Evolutionary conservation across 2,113 vertebrate species (phyloP).

Genomic region (Gobius niger): DNA sequence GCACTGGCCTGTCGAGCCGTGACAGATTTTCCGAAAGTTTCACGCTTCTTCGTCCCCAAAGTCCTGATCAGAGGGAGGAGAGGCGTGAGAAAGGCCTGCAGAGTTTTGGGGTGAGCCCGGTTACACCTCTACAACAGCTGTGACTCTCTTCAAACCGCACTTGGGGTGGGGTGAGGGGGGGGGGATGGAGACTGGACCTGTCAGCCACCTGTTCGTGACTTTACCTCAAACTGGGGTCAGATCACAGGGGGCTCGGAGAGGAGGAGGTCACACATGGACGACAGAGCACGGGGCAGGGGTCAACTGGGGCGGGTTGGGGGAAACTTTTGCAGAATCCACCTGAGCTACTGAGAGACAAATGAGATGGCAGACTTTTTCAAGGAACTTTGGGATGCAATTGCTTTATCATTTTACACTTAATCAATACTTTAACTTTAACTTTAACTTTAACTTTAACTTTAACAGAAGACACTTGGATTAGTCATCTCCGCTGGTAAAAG

Average conservation of each 20-base stretch:
- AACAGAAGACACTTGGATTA: too few relatives aligned
- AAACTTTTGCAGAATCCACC: slow-evolving; percentile 16
- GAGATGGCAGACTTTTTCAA: not conserved
- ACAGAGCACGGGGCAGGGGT: not conserved
- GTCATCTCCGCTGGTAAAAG: too few relatives aligned
- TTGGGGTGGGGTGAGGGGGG: not conserved
- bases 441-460: too few relatives aligned
- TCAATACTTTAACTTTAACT: too few relatives aligned
- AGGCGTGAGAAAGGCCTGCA: slow-evolving; percentile 31
- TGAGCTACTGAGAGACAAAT: not conserved
- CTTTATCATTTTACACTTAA: too few relatives aligned
- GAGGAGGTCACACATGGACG: not conserved
- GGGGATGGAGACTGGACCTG: slow-evolving; percentile 25
- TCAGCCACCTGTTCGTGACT: slow-evolving; percentile 44
- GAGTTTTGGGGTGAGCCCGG: not conserved
- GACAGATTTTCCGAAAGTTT: too few relatives aligned
- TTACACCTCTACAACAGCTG: slow-evolving; percentile 40
- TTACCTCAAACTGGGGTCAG: slow-evolving; percentile 21
- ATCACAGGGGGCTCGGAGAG: too few relatives aligned
- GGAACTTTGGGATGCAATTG: too few relatives aligned
- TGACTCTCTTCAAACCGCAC: slow-evolving; percentile 17
- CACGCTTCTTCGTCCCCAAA: too few relatives aligned
- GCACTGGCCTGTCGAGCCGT: too few relatives aligned
- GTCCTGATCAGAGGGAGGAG: slow-evolving; percentile 42
- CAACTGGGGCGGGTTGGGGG: not conserved